Conservation (phyloP, 2,888 invertebrate genomes). For the Drosophila paramelanica region DNA sequence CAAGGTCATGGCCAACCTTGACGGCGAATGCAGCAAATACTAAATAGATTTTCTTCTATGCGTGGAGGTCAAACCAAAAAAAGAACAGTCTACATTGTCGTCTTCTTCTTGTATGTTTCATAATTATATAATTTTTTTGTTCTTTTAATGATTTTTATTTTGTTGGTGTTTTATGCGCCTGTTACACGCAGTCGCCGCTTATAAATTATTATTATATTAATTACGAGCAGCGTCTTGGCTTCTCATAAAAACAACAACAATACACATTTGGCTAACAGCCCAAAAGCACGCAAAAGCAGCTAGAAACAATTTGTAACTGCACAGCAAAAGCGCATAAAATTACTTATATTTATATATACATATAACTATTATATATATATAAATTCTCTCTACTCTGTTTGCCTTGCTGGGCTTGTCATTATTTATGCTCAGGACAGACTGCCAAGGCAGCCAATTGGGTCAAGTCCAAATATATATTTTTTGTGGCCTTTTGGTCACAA, state of each 20-base stretch:
- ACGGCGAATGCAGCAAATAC: slow-evolving; percentile 17
- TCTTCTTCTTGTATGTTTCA: slow-evolving; percentile 23
- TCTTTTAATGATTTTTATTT: slow-evolving; percentile 9
- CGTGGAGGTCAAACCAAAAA: slow-evolving; percentile 20
- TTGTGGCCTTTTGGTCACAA: slow-evolving; percentile 17
- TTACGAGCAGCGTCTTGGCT: slow-evolving; percentile 55
- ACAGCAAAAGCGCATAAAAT: slow-evolving; percentile 34
- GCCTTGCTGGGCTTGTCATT: slow-evolving; percentile 62
- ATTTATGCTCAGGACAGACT: slow-evolving; percentile 46
- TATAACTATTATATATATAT: slow-evolving; percentile 15
- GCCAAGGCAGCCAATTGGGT: slow-evolving; percentile 64
- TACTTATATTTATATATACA: slow-evolving; percentile 5
- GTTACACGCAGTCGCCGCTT: slow-evolving; percentile 35
- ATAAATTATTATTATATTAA: slow-evolving; percentile 71
- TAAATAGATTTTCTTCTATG: not conserved
- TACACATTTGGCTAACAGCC: slow-evolving; percentile 56
- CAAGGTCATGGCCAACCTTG: slow-evolving; percentile 65
- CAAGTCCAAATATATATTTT: slow-evolving; percentile 60
- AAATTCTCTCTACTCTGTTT: slow-evolving; percentile 19
- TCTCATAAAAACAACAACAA: slow-evolving; percentile 20
- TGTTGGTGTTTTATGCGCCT: slow-evolving; percentile 24
- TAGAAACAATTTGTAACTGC: slow-evolving; percentile 31
- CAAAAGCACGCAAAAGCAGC: slow-evolving; percentile 51
- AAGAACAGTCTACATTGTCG: not conserved
- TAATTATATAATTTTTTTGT: slow-evolving; percentile 29